Percentiles rank a stretch among this genome's conserved stretches.
Evolutionary conservation across 1,140 invertebrate species (phyloP).

Genomic region (Neotoxoptera formosana): DNA sequence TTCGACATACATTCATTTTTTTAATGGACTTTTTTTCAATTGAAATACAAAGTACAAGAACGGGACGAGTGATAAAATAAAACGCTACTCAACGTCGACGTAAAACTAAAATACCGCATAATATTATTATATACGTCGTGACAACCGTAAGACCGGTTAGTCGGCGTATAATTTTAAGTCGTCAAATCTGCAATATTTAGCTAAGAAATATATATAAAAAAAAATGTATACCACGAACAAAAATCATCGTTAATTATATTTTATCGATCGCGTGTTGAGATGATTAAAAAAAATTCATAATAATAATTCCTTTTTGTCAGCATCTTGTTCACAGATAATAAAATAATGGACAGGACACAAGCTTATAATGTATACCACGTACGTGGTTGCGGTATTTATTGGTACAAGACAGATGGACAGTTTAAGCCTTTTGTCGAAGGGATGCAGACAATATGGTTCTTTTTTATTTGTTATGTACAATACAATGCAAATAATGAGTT

Average conservation of each 20-base stretch:
- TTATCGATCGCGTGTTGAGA: background rate
- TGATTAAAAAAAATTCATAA: background rate
- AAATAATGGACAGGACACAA: background rate
- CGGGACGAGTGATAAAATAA: background rate
- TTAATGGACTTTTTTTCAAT: slow-evolving; percentile 4
- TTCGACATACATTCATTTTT: background rate
- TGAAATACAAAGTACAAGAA: background rate
- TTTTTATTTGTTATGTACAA: background rate
- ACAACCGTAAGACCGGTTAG: background rate
- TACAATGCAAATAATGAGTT: background rate
- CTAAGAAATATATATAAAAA: background rate
- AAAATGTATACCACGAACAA: background rate
- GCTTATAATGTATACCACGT: background rate
- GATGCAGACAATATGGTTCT: background rate
- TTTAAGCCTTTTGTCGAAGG: background rate
- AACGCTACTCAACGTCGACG: background rate
- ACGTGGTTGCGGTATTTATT: background rate
- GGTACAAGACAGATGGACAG: background rate
- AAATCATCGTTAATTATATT: background rate
- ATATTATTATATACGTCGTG: background rate
- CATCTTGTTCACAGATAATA: background rate
- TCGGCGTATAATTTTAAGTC: background rate
- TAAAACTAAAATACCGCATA: background rate
- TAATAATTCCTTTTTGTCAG: background rate
- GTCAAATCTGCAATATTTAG: background rate